Conservation (phyloP, 2,797 vertebrate species). For the Lagorchestes hirsutus region DNA sequence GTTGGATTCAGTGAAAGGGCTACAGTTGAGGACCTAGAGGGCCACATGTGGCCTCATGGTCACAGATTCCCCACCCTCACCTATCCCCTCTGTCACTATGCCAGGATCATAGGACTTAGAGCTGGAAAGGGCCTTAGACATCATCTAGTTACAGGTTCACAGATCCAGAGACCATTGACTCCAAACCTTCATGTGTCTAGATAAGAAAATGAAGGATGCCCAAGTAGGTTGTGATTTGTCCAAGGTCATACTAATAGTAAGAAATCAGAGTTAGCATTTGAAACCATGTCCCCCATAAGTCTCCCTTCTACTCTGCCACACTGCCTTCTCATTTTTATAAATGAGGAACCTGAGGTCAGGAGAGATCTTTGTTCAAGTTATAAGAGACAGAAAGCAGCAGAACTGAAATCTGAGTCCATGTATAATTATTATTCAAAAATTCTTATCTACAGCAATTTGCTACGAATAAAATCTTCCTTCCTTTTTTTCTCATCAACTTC, state of each 20-base stretch:
- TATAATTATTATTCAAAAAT: background rate
- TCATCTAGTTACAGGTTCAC: background rate
- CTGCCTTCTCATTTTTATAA: constrained; percentile 43
- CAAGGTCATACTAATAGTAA: too few relatives aligned
- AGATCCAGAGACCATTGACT: background rate
- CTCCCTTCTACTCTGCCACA: background rate
- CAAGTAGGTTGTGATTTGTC: background rate
- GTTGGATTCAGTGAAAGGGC: too few relatives aligned
- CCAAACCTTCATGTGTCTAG: background rate
- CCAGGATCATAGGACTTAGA: background rate
- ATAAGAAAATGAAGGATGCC: background rate
- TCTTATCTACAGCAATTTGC: background rate
- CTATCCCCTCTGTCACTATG: background rate
- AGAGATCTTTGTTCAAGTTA: background rate
- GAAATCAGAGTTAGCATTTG: background rate
- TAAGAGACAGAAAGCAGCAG: background rate
- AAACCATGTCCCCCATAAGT: background rate
- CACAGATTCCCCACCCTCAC: too few relatives aligned
- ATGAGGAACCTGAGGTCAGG: constrained; percentile 62
- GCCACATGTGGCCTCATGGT: too few relatives aligned
- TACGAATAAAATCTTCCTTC: background rate
- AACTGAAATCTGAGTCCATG: background rate
- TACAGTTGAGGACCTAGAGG: too few relatives aligned
- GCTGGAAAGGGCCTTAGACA: background rate
- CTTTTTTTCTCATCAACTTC: background rate